These are phyloP conservation scores for Drosophila engyochracea DNA, from an alignment of 2,888 invertebrate species.

Conservation along the genomic window DNA sequence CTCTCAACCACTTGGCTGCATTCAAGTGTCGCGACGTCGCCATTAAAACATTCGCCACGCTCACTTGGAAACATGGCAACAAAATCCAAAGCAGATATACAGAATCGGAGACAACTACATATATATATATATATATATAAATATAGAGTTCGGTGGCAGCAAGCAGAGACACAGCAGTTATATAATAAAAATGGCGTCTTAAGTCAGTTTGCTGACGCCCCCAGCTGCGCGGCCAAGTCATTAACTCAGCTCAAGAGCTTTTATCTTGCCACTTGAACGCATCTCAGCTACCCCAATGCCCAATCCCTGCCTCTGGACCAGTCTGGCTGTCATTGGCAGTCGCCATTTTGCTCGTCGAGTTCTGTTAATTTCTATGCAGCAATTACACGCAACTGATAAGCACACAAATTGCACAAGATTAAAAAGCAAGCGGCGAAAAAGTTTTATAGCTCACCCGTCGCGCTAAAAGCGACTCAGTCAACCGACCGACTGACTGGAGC, in stretches of 20 bases:
- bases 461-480: conserved; percentile 16
- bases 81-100: conserved; percentile 43
- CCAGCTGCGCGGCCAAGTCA: conserved; percentile 69
- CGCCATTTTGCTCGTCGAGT: conserved; percentile 56
- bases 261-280: conserved; percentile 77
- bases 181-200: conserved; percentile 75
- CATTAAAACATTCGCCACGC: conserved; percentile 78
- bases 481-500: conserved; percentile 63
- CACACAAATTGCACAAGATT: conserved; percentile 56
- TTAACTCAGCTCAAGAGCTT: conserved; percentile 78
- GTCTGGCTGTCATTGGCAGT: conserved; percentile 59
- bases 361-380: conserved; percentile 81
- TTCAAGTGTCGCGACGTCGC: conserved; percentile 77
- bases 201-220: conserved; percentile 65
- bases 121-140: conserved; percentile 2
- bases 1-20: conserved; percentile 68
- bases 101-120: conserved; percentile 13
- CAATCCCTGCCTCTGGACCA: neutral
- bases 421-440: conserved; percentile 59
- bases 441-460: conserved; percentile 60
- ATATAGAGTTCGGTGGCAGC: neutral
- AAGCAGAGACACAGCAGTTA: conserved; percentile 50
- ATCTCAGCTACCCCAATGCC: conserved; percentile 37
- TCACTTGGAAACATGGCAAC: conserved; percentile 70
- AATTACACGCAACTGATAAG: conserved; percentile 81